Evolutionary conservation across 2,113 vertebrate genomes (phyloP), one percentile per base, ranked within the genome.

Genomic region (Gymnarchus niloticus): DNA sequence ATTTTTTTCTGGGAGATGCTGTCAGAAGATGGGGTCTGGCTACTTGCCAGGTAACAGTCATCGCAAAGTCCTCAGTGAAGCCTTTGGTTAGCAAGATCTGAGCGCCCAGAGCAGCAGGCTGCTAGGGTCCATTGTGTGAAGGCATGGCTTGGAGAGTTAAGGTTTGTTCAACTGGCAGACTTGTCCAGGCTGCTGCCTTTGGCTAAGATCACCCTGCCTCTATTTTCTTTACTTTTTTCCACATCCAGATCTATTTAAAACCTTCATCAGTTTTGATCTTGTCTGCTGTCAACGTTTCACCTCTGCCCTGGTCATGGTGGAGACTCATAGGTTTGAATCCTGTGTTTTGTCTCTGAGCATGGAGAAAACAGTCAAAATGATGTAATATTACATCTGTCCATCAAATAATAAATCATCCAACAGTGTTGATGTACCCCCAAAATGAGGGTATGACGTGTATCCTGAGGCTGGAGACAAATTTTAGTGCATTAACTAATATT

Each of bases 1-100:
- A 28, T 84, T 44, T 89, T 90, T 90, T 90, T 89, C 90, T 88
- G 84, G 69, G 54, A 78, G 46, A 85, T 85, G 49, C 49, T 88
- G 28, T 86, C 80, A 83, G 44, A 48, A 84, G 69, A 73, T 54
- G 87, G 83, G 85, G 44, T 3, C 83, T 89, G 88, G 88, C 61
- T 73, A 48, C 12, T 19, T 85, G 49, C 61, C 54, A 56, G 25
- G 73, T 57, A 56, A 19, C n/a, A 81, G 4, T 59, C 56, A 81
- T 37, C 28, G 84, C 44, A 28, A 12, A 59, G 52, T 80, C n/a
- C 17, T 57, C 52, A 78, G 44, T 23, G 48, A 44, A 80, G 33
- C 2, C 28, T 25, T 85, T 73, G 48, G 77, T 77, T 77, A 85
- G 33, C 12, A n/a, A n/a, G 69, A 76, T 77, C 28, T 33, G n/a